Evolutionary conservation across 2,888 invertebrate species (phyloP), one percentile per base, ranked within the genome.

Genomic region (Drosophila subquinaria): DNA sequence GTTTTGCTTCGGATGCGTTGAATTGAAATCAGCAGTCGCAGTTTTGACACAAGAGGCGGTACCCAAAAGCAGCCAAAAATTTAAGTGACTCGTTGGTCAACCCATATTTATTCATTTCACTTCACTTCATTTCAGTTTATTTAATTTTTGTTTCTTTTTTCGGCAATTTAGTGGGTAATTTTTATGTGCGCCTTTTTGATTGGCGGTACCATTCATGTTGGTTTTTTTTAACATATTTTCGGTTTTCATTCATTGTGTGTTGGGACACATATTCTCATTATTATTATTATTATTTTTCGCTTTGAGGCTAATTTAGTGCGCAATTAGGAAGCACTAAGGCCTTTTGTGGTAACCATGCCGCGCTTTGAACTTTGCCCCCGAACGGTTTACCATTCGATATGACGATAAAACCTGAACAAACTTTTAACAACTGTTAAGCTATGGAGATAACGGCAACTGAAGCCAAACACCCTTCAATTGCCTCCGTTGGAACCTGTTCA

Each of bases 11-110:
- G 59, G 47, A 56, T 43, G 53, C 60, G 40, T 48, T 48, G 57
- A 57, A 51, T 67, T 61, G 53, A 89, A 90, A 88, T 88, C 87
- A 90, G 89, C 87, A 81, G 78, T 20, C 45, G 65, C 78, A 84
- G 90, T 90, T 88, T 76, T 88, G 87, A 88, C 87, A 88, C 85
- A 77, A 89, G 67, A 82, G 87, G 87, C 87, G 87, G 89, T 72
- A 40, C 72, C 69, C 17, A 52, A 65, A 73, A 33, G n/a, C 61
- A 53, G 36, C 13, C 51, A 20, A 4, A 42, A 11, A 35, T 35
- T 62, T 57, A 61, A 73, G 64, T 74, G 48, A 64, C 55, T 78
- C 57, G 61, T 69, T 69, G 56, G 59, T 69, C 27, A 55, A 55
- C 56, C 71, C 71, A 65, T 68, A 82, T 75, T 64, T 78, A 81